Percentiles rank a stretch among this genome's conserved stretches.
These are phyloP conservation scores for Stenodera caucasica DNA, from an alignment of 2,888 invertebrate species.

Conservation along the genomic window DNA sequence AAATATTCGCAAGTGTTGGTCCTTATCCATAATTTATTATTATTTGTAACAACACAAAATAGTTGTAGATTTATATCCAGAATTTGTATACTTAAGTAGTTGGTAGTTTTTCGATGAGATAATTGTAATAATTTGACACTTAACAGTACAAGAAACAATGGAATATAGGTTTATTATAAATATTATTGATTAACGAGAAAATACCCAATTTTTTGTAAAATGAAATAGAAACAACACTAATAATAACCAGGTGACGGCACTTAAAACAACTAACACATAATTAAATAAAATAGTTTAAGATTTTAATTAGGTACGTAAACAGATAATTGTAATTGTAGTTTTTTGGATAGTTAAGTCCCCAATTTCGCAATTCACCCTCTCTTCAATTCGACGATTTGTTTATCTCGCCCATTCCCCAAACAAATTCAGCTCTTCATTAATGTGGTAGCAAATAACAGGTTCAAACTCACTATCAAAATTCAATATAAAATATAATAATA, in stretches of 20 bases:
- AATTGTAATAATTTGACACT: constrained; percentile 47
- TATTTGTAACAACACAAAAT: constrained; percentile 6
- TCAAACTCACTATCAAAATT: constrained; percentile 47
- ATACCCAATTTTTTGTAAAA: constrained; percentile 54
- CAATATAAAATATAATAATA: not conserved
- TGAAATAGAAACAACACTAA: constrained; percentile 43
- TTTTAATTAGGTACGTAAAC: constrained; percentile 50
- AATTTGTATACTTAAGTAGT: constrained; percentile 50
- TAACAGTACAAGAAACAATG: constrained; percentile 51
- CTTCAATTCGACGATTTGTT: too few species aligned
- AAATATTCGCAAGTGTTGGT: constrained; percentile 15
- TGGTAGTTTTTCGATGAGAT: constrained; percentile 34
- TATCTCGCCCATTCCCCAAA: not conserved
- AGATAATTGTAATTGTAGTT: constrained; percentile 13
- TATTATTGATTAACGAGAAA: constrained; percentile 43
- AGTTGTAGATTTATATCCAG: constrained; percentile 44
- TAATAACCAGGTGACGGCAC: constrained; percentile 56
- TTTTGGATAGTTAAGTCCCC: constrained; percentile 22
- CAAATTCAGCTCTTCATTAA: constrained; percentile 51
- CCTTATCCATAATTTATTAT: constrained; percentile 11
- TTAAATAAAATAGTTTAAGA: constrained; percentile 45
- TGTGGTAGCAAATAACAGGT: constrained; percentile 54
- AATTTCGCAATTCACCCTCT: not conserved
- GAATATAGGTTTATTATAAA: not conserved
- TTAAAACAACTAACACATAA: constrained; percentile 50